Evolutionary conservation across 2,888 invertebrate genomes (phyloP).

Genomic region (Artemia sinica): DNA sequence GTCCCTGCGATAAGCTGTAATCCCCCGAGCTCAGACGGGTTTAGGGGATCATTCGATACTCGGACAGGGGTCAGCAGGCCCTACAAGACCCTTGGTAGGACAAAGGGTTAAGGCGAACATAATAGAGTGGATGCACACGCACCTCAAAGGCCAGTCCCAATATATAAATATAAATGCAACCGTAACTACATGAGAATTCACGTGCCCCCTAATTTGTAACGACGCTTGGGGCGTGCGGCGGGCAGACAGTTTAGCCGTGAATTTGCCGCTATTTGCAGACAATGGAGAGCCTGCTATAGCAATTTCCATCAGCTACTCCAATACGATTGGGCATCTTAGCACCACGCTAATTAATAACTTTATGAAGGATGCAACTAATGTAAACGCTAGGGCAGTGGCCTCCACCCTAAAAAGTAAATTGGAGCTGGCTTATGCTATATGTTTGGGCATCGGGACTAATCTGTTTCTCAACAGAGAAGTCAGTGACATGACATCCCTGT

Average conservation of each 20-base stretch:
- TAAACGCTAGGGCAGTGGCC: conserved; percentile 5
- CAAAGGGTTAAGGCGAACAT: not conserved
- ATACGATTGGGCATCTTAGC: not conserved
- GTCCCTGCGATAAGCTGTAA: too few species aligned
- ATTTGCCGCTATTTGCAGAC: conserved; percentile 5
- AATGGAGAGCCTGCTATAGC: not conserved
- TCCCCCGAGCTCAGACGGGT: not conserved
- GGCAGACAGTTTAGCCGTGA: not conserved
- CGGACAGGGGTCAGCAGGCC: not conserved
- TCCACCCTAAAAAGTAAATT: not conserved
- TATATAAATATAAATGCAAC: not conserved
- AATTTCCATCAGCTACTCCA: not conserved
- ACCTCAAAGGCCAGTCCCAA: conserved; percentile 2
- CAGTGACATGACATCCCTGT: not conserved
- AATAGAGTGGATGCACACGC: not conserved
- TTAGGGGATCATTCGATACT: not conserved
- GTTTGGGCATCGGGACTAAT: not conserved
- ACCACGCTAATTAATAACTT: not conserved
- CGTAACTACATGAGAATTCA: not conserved
- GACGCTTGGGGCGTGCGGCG: not conserved
- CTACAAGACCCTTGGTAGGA: not conserved
- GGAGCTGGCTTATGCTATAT: not conserved
- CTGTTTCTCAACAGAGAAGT: not conserved
- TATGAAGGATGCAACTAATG: not conserved
- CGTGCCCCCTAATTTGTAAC: not conserved